A percentile compares a stretch with the other conserved stretches of the same genome.
Conservation (phyloP, 2,888 invertebrate species). For the Lobophora halterata region DNA sequence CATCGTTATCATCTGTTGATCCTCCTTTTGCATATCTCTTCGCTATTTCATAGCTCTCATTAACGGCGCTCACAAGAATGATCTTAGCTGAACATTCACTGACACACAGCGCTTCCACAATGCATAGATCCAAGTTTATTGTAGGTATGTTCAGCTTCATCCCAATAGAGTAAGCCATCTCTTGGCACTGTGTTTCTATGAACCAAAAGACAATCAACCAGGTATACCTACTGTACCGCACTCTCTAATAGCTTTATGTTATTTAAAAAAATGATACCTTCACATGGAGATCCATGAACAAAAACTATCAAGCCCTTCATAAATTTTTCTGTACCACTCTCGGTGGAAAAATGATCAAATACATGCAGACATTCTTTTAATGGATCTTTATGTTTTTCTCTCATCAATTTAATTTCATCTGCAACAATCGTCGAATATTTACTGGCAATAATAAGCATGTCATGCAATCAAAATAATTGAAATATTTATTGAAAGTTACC, state of each 20-base stretch:
- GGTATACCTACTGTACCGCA: too few species aligned
- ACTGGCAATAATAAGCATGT: too few species aligned
- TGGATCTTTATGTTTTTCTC: slow-evolving; percentile 55
- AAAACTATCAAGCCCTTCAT: slow-evolving; percentile 63
- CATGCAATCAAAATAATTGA: too few species aligned
- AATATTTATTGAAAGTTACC: slow-evolving; percentile 43
- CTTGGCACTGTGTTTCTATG: slow-evolving; percentile 62
- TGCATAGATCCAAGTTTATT: slow-evolving; percentile 72
- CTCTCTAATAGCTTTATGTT: too few species aligned
- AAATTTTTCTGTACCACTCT: slow-evolving; percentile 37
- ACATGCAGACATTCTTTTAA: slow-evolving; percentile 50
- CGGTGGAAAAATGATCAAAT: slow-evolving; percentile 35
- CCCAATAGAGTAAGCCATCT: slow-evolving; percentile 66
- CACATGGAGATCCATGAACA: slow-evolving; percentile 66
- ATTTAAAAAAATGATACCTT: slow-evolving; percentile 57
- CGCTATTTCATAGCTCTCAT: slow-evolving; percentile 52
- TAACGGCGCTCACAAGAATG: slow-evolving; percentile 44
- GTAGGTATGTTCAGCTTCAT: slow-evolving; percentile 66
- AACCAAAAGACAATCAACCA: slow-evolving; percentile 20
- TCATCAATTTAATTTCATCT: slow-evolving; percentile 62
- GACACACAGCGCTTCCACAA: slow-evolving; percentile 66
- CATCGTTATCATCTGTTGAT: slow-evolving; percentile 34
- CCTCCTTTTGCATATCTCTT: slow-evolving; percentile 37
- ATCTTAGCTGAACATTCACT: slow-evolving; percentile 48
- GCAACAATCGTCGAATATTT: too few species aligned